These are phyloP conservation scores for Eledone cirrhosa DNA, from an alignment of 2,888 invertebrate genomes.

Conservation along the genomic window DNA sequence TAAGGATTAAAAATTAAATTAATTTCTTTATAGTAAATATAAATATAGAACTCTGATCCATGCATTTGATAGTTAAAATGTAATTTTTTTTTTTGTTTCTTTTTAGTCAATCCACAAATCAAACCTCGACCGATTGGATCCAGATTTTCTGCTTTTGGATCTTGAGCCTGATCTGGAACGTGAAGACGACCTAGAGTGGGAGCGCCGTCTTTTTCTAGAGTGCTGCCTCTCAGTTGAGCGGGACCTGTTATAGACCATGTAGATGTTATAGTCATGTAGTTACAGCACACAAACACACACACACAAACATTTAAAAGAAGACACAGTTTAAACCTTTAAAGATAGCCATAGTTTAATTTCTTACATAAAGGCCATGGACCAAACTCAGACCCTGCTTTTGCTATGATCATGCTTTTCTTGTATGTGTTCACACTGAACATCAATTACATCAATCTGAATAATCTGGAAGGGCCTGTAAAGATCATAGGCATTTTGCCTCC, in stretches of 20 bases:
- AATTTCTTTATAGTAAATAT: neutral
- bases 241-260: conserved; percentile 31
- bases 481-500: too few relatives aligned
- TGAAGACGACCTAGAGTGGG: conserved; percentile 28
- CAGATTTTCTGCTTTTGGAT: conserved; percentile 28
- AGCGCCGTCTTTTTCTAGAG: conserved; percentile 28
- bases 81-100: conserved; percentile 6
- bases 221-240: conserved; percentile 26
- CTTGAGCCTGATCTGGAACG: conserved; percentile 28
- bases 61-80: neutral
- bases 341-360: too few relatives aligned
- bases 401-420: too few relatives aligned
- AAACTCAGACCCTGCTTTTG: too few relatives aligned
- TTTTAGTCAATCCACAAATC: conserved; percentile 29
- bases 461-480: too few relatives aligned
- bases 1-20: neutral
- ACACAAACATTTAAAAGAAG: too few relatives aligned
- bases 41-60: neutral
- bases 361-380: too few relatives aligned
- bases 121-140: conserved; percentile 29
- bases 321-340: too few relatives aligned
- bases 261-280: neutral
- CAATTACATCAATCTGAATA: too few relatives aligned
- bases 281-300: too few relatives aligned
- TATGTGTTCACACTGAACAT: too few relatives aligned